Evolutionary conservation across 1,140 invertebrate genomes (phyloP), one percentile per base, ranked within the genome.

Genomic region (Arion vulgaris): DNA sequence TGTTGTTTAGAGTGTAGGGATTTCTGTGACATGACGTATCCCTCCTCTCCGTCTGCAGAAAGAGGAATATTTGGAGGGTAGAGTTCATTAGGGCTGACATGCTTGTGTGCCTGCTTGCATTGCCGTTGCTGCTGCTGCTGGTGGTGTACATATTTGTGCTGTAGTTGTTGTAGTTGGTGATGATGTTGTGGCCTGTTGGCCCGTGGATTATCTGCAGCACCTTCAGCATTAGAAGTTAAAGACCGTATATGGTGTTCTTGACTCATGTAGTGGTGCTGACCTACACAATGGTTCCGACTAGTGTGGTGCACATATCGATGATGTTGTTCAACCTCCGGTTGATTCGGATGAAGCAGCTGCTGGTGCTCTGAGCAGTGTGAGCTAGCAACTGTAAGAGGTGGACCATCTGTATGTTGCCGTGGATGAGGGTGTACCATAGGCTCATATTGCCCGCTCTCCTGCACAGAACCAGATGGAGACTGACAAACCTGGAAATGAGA

Each of bases 41-140:
- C 93, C 85, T 95, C 95, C 89, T 95, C 95, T 74, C 95, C 95
- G 91, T 95, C 95, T 49, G 86, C 84, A 39, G 95, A 95, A 88
- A 95, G 92, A 81, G 94, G 93, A 85, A 95, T 94, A 85, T 94
- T 94, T 81, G 95, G 95, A 80, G 95, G 95, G 41, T 71, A 80
- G 41, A 34, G 68, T 45, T 80, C 62, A 45, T 26, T 19, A 0
- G 51, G 76, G 19, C 62, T 66, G 4, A 34, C 62, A 66, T 32
- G 28, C 17, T 66, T 66, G 34, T 39, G 23, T 23, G 32, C 13
- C 57, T 39, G 0, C 57, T 66, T 38, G 17, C 32, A 34, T 38
- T 38, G 76, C 26, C 53, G 11, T 36, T 28, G 62, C 57, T 78
- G 76, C 28, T n/a, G 23, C 28, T 36, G 34, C 23, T 57, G 28